Conservation (phyloP, 1,140 invertebrate species). For the Drosophila fuyamai region DNA sequence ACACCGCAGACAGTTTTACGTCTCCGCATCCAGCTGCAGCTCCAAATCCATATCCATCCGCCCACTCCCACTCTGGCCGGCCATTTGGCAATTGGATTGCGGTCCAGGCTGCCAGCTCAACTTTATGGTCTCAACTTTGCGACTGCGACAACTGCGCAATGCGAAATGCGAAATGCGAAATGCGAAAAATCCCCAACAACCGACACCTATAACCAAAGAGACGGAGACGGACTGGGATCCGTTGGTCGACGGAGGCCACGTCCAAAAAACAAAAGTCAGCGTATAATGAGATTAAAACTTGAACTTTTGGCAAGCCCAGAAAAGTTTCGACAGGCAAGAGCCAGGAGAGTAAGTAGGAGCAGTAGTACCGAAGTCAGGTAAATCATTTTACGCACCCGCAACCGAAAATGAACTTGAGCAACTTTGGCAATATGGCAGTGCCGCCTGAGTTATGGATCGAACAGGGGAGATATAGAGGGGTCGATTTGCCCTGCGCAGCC, state of each 20-base stretch:
- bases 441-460: conserved; percentile 52
- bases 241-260: conserved; percentile 33
- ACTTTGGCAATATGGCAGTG: conserved; percentile 75
- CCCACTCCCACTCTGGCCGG: conserved; percentile 28
- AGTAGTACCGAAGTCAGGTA: conserved; percentile 50
- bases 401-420: conserved; percentile 75
- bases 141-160: conserved; percentile 66
- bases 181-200: conserved; percentile 72
- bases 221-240: conserved; percentile 3
- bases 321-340: conserved; percentile 74
- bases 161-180: conserved; percentile 55
- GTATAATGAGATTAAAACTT: conserved; percentile 84
- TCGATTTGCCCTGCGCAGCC: conserved; percentile 1
- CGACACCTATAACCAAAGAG: conserved; percentile 54
- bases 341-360: conserved; percentile 9
- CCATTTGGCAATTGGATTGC: conserved; percentile 75
- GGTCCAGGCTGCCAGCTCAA: conserved; percentile 70
- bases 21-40: conserved; percentile 5
- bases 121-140: conserved; percentile 68
- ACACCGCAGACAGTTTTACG: conserved; percentile 63
- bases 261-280: conserved; percentile 80
- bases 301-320: conserved; percentile 72
- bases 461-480: neutral
- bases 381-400: conserved; percentile 83
- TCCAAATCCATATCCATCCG: conserved; percentile 4